Conservation (phyloP, 2,888 invertebrate species). For the Mimachlamys varia region DNA sequence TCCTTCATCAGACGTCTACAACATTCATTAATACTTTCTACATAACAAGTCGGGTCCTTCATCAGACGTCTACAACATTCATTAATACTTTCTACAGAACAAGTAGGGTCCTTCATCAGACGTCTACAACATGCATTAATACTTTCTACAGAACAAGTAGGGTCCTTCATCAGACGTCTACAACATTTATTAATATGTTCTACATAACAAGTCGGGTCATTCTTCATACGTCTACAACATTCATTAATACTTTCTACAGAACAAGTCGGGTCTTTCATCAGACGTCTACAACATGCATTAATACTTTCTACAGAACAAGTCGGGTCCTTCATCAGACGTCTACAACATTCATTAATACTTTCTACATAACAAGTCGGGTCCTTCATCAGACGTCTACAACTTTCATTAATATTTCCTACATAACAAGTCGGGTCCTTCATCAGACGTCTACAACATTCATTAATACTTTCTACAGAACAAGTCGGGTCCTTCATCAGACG, state of each 20-base stretch:
- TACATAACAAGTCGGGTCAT: neutral
- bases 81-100: neutral
- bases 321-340: neutral
- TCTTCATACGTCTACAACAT: neutral
- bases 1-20: constrained; percentile 3
- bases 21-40: too few relatives aligned
- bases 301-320: neutral
- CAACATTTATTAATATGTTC: too few relatives aligned
- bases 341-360: neutral
- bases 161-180: too few relatives aligned
- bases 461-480: neutral
- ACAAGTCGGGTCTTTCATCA: neutral
- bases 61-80: constrained; percentile 3
- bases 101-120: neutral
- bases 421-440: neutral
- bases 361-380: neutral
- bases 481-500: neutral
- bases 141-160: too few relatives aligned
- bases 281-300: constrained; percentile 5
- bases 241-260: neutral
- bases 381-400: constrained; percentile 9
- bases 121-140: neutral
- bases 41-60: neutral
- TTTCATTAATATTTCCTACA: too few relatives aligned
- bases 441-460: neutral